Conservation (phyloP, 2,888 invertebrate species). For the Rhingia rostrata region DNA sequence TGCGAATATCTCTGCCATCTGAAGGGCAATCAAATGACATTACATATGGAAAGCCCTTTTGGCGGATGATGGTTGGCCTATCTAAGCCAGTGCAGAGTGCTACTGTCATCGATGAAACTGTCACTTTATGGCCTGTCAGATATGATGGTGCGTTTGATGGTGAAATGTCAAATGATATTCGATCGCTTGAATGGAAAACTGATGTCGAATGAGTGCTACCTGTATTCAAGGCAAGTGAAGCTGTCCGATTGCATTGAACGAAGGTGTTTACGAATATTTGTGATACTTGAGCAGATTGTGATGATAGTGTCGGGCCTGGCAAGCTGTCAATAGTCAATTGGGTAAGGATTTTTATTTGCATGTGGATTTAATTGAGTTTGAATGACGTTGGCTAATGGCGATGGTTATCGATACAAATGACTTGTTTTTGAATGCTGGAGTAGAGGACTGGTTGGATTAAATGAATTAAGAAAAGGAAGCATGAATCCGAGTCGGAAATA, state of each 20-base stretch:
- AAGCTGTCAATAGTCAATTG: not conserved
- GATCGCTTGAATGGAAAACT: conserved; percentile 16
- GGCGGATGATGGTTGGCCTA: conserved; percentile 15
- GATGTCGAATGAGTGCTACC: conserved; percentile 40
- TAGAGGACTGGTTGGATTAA: too few relatives aligned
- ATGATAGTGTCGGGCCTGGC: conserved; percentile 22
- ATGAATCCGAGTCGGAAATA: too few relatives aligned
- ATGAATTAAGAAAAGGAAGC: too few relatives aligned
- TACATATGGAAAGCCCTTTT: conserved; percentile 20
- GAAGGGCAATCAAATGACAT: conserved; percentile 32
- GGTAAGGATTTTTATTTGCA: not conserved
- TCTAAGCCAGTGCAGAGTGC: conserved; percentile 24
- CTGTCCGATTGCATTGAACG: conserved; percentile 23
- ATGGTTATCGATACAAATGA: too few relatives aligned
- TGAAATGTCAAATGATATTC: conserved; percentile 46
- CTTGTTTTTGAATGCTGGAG: too few relatives aligned
- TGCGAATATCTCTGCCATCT: conserved; percentile 46
- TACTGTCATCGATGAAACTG: conserved; percentile 37
- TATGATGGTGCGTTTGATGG: conserved; percentile 49
- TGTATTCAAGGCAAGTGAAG: conserved; percentile 45
- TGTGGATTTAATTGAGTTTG: not conserved
- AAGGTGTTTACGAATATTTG: conserved; percentile 55
- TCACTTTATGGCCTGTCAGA: conserved; percentile 44
- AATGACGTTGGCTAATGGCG: not conserved
- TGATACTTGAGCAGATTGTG: conserved; percentile 30